phyloP scores from a whole-genome alignment of 2,888 invertebrate genomes.

The Drosophila emarginata region DNA sequence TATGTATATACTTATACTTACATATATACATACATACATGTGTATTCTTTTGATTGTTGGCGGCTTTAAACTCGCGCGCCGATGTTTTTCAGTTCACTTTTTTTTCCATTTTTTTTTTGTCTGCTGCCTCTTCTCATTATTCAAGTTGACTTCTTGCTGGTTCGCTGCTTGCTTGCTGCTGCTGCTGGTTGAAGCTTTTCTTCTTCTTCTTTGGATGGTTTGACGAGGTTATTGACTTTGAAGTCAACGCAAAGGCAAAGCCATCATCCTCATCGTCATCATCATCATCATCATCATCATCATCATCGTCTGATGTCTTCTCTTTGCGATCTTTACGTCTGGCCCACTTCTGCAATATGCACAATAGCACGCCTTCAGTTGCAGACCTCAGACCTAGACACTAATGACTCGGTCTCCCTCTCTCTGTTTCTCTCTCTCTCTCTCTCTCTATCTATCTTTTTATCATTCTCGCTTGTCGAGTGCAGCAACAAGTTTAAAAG shows the following conservation, averaged over 20 bases:
- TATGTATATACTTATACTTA: neutral
- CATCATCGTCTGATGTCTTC: neutral
- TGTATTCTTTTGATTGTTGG: conserved; percentile 54
- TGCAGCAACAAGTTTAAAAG: conserved; percentile 12
- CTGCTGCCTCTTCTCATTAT: conserved; percentile 52
- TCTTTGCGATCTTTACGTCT: conserved; percentile 1
- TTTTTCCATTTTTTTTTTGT: conserved; percentile 49
- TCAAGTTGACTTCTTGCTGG: conserved; percentile 54
- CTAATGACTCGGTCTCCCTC: neutral
- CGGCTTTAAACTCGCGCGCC: conserved; percentile 56
- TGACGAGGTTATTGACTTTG: conserved; percentile 56
- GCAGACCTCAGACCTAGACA: conserved; percentile 10
- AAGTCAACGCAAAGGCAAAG: conserved; percentile 37
- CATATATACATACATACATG: neutral
- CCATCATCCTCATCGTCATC: conserved; percentile 3
- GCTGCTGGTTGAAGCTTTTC: conserved; percentile 10
- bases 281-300: neutral
- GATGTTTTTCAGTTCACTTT: conserved; percentile 65
- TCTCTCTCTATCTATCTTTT: neutral
- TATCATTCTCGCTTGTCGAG: neutral
- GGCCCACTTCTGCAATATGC: conserved; percentile 8
- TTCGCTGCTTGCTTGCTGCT: conserved; percentile 16
- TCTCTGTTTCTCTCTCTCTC: neutral
- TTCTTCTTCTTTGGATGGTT: conserved; percentile 21
- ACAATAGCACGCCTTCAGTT: conserved; percentile 11